phyloP scores from a whole-genome alignment of 2,888 invertebrate genomes.

The Schizotus pectinicornis region DNA sequence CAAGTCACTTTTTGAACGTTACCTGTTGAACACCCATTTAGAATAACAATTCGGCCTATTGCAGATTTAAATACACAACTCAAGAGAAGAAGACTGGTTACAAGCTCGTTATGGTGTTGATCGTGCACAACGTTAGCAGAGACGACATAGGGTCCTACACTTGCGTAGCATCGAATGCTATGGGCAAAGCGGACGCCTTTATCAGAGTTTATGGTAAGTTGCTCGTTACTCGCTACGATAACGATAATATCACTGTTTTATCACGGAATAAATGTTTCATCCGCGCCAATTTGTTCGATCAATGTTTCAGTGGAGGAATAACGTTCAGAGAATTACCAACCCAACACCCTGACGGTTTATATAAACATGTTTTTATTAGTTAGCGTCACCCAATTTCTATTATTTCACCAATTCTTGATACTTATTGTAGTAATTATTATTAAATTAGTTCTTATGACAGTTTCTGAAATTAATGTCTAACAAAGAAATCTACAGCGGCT shows the following conservation, averaged over 20 bases:
- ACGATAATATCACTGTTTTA: not conserved
- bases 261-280: too few species aligned
- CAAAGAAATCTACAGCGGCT: too few species aligned
- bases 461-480: too few species aligned
- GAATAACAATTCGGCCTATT: slow-evolving; percentile 30
- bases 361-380: too few species aligned
- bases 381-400: too few species aligned
- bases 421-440: too few species aligned
- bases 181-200: slow-evolving; percentile 73
- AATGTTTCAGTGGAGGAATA: too few species aligned
- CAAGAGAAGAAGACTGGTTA: slow-evolving; percentile 67
- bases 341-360: too few species aligned
- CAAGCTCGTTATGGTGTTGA: slow-evolving; percentile 68
- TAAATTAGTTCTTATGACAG: too few species aligned
- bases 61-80: slow-evolving; percentile 70
- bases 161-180: slow-evolving; percentile 73
- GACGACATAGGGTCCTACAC: slow-evolving; percentile 72
- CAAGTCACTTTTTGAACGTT: not conserved
- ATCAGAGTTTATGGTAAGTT: slow-evolving; percentile 71
- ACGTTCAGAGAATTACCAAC: too few species aligned
- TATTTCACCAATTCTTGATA: too few species aligned
- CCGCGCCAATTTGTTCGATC: too few species aligned
- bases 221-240: not conserved
- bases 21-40: slow-evolving; percentile 14
- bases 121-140: slow-evolving; percentile 65